These are phyloP conservation scores for Scelioninae gen. 1 DNA, from an alignment of 2,888 invertebrate species.

Conservation along the genomic window DNA sequence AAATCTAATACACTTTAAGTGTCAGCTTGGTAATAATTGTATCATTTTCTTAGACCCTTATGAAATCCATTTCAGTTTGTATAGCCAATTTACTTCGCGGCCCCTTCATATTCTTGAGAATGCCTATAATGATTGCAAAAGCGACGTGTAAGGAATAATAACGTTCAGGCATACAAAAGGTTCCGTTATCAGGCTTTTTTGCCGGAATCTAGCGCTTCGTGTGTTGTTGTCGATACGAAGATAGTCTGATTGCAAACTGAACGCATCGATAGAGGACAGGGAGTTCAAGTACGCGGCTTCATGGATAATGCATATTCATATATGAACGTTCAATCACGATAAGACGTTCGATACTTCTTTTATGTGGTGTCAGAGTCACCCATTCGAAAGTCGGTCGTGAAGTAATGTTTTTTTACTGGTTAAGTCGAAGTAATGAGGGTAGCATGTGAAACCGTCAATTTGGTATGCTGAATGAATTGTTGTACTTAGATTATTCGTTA, in stretches of 20 bases:
- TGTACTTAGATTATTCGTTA: too few relatives aligned
- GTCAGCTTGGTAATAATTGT: constrained; percentile 19
- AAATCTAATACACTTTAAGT: not conserved
- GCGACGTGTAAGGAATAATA: constrained; percentile 47
- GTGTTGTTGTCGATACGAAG: constrained; percentile 35
- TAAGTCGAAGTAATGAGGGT: too few relatives aligned
- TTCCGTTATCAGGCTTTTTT: constrained; percentile 29
- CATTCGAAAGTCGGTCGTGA: constrained; percentile 21
- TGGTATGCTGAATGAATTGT: too few relatives aligned
- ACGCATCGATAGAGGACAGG: not conserved
- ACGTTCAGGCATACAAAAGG: constrained; percentile 18
- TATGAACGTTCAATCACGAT: constrained; percentile 57
- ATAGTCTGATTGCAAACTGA: constrained; percentile 18
- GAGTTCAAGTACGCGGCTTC: not conserved
- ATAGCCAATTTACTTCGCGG: constrained; percentile 20
- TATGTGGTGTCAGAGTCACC: constrained; percentile 36
- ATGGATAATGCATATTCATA: constrained; percentile 67
- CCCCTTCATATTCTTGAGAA: constrained; percentile 47
- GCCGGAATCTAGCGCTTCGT: not conserved
- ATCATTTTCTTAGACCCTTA: constrained; percentile 28
- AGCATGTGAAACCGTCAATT: too few relatives aligned
- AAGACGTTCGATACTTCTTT: constrained; percentile 64
- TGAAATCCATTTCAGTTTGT: constrained; percentile 36
- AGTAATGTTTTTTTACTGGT: too few relatives aligned
- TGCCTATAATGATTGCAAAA: constrained; percentile 48